Percentiles rank a stretch among this genome's conserved stretches.
Conservation (phyloP, 1,140 invertebrate species). For the Drosophila arawakana region DNA sequence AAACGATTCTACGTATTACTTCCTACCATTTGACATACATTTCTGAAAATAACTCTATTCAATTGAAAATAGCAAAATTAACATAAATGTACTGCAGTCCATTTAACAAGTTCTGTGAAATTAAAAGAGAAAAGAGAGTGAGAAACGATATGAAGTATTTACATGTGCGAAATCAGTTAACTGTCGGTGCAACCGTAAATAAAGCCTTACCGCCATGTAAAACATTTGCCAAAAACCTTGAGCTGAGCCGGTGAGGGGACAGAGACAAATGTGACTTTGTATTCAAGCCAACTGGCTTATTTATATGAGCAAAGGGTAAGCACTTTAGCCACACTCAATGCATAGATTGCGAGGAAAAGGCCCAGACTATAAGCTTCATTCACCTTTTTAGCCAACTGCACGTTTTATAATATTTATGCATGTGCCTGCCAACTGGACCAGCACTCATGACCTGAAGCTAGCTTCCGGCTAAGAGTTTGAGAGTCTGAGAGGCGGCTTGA, state of each 20-base stretch:
- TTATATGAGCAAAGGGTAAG: constrained; percentile 63
- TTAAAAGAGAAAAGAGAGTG: constrained; percentile 28
- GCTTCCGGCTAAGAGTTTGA: constrained; percentile 1
- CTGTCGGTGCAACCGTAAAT: constrained; percentile 58
- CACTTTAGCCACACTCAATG: constrained; percentile 64
- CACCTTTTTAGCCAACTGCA: constrained; percentile 68
- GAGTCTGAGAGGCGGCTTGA: constrained; percentile 24
- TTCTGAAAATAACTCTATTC: not conserved
- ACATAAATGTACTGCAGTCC: not conserved
- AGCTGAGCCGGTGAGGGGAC: constrained; percentile 21
- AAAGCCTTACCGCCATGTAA: constrained; percentile 52
- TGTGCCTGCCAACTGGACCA: constrained; percentile 64
- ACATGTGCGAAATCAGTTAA: constrained; percentile 53
- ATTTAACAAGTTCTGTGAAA: constrained; percentile 12
- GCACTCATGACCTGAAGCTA: constrained; percentile 40
- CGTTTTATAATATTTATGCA: constrained; percentile 81
- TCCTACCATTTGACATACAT: not conserved
- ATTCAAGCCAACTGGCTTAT: constrained; percentile 65
- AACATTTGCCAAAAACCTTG: constrained; percentile 49
- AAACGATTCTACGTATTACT: not conserved
- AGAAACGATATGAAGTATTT: constrained; percentile 18
- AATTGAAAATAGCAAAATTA: not conserved
- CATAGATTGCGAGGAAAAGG: constrained; percentile 10
- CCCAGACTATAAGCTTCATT: constrained; percentile 41
- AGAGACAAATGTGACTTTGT: constrained; percentile 37